phyloP scores from a whole-genome alignment of 2,797 vertebrate genomes.

The Ctenosaura bakeri region DNA sequence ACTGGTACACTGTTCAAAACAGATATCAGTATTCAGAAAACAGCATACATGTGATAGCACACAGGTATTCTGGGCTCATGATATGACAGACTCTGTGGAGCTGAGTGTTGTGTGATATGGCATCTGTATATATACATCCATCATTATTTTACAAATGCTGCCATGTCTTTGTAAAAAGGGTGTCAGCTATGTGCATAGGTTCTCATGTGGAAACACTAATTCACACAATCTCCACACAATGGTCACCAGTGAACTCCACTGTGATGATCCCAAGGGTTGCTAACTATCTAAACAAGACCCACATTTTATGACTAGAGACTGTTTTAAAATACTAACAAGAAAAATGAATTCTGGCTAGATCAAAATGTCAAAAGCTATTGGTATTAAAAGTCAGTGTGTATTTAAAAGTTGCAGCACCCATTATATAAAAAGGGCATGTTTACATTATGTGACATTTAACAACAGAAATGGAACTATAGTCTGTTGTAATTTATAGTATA shows the following conservation, averaged over 20 bases:
- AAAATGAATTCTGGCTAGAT: not conserved
- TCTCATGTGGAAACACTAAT: not conserved
- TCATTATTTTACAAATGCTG: not conserved
- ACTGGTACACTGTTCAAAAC: not conserved
- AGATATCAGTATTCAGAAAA: not conserved
- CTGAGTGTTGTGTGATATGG: too few species aligned
- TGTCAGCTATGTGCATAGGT: not conserved
- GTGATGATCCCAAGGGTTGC: not conserved
- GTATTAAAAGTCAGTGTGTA: not conserved
- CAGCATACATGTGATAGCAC: not conserved
- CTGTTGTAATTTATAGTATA: constrained; percentile 2
- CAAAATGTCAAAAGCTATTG: not conserved
- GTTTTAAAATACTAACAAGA: not conserved
- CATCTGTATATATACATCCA: not conserved
- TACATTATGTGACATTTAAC: not conserved
- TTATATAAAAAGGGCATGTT: not conserved
- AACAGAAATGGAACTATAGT: not conserved
- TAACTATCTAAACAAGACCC: not conserved
- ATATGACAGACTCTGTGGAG: not conserved
- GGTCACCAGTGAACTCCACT: not conserved
- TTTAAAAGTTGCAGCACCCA: not conserved
- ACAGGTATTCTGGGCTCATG: not conserved
- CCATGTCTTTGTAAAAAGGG: not conserved
- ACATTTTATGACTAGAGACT: too few species aligned
- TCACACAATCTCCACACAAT: not conserved